Evolutionary conservation across 1,140 invertebrate species (phyloP).

Genomic region (Lucilia sericata): DNA sequence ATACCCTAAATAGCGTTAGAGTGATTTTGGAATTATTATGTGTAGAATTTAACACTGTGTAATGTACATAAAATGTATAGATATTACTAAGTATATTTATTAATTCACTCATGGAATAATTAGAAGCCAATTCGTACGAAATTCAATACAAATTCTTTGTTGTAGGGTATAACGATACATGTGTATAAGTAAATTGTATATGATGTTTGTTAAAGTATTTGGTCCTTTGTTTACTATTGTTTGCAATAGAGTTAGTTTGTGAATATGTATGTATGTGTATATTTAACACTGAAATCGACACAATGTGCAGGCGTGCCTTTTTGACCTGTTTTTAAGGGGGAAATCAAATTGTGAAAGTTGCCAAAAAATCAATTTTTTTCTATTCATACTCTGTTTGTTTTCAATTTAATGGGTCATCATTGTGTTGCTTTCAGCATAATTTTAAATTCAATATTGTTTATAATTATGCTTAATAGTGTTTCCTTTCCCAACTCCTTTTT

Average conservation of each 20-base stretch:
- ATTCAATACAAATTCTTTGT: too few relatives aligned
- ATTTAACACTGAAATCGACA: not conserved
- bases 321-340: conserved; percentile 25
- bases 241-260: not conserved
- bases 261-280: too few relatives aligned
- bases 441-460: conserved; percentile 23
- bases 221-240: not conserved
- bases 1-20: too few relatives aligned
- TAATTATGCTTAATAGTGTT: not conserved
- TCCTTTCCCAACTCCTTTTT: not conserved
- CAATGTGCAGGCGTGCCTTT: conserved; percentile 31
- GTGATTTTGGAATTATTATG: too few relatives aligned
- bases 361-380: conserved; percentile 1
- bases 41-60: too few relatives aligned
- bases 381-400: not conserved
- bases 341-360: not conserved
- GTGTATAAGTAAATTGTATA: not conserved
- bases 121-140: too few relatives aligned
- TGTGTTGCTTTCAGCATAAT: conserved; percentile 28
- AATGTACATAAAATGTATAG: too few relatives aligned
- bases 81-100: too few relatives aligned
- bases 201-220: not conserved
- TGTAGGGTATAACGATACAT: not conserved
- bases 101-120: too few relatives aligned
- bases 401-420: conserved; percentile 32